A percentile compares a stretch with the other conserved stretches of the same genome.
These are phyloP conservation scores for Parasteatoda lunata DNA, from an alignment of 2,888 invertebrate genomes.

Conservation along the genomic window DNA sequence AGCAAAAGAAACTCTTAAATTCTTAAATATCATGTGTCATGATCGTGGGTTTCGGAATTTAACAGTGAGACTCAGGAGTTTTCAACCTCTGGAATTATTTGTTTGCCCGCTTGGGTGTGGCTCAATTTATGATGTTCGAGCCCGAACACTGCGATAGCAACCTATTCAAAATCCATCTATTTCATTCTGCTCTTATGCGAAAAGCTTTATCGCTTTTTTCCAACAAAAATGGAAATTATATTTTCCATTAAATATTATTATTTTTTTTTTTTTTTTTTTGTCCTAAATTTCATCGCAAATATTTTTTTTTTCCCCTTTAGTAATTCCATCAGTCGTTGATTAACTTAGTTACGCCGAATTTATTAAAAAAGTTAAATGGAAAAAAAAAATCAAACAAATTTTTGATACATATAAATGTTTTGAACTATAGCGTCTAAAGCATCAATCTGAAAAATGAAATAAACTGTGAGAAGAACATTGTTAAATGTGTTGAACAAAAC, in stretches of 20 bases:
- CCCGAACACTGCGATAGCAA: conserved; percentile 43
- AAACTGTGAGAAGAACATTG: no score
- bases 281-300: no score
- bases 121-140: conserved; percentile 36
- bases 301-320: no score
- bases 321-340: no score
- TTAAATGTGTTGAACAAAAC: no score
- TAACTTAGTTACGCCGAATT: no score
- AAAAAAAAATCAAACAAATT: no score
- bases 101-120: conserved; percentile 63
- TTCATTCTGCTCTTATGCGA: conserved; percentile 35
- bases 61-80: conserved; percentile 56
- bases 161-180: conserved; percentile 36
- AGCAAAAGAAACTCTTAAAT: conserved; percentile 46
- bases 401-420: no score
- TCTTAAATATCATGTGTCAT: conserved; percentile 65
- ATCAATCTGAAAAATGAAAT: no score
- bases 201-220: conserved; percentile 60
- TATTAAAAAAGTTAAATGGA: no score
- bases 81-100: conserved; percentile 65
- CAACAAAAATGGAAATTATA: conserved; percentile 50
- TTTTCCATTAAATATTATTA: neutral
- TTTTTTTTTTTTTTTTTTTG: no score
- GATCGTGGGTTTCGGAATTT: conserved; percentile 57
- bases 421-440: no score